phyloP scores from a whole-genome alignment of 2,888 invertebrate species.

The Phaedon cochleariae region DNA sequence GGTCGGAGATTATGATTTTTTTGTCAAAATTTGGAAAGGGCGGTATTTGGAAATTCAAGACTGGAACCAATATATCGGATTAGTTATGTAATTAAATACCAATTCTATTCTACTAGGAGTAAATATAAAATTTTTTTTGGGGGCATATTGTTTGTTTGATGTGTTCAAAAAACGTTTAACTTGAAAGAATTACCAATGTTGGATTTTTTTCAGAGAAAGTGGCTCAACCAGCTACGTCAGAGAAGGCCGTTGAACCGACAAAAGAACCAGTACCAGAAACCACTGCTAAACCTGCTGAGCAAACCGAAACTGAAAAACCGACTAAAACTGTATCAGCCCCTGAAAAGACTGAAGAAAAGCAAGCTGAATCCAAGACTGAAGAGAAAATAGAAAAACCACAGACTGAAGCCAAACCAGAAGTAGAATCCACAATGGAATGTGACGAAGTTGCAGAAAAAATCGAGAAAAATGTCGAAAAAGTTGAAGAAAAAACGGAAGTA shows the following conservation, averaged over 20 bases:
- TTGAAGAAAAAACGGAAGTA: background rate
- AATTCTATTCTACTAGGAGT: no score
- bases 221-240: background rate
- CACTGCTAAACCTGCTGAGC: conserved; percentile 1
- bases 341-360: conserved; percentile 19
- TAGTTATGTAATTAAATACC: no score
- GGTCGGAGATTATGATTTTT: no score
- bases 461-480: conserved; percentile 7
- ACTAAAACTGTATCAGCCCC: background rate
- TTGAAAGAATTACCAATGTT: background rate
- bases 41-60: no score
- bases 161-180: no score
- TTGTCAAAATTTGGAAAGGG: no score
- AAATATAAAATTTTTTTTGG: no score
- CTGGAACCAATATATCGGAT: no score
- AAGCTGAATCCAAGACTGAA: conserved; percentile 44
- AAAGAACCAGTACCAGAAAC: background rate
- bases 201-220: conserved; percentile 3
- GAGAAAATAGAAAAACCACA: conserved; percentile 30
- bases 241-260: background rate
- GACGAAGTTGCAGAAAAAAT: background rate
- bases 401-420: conserved; percentile 15
- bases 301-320: background rate
- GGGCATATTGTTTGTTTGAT: no score
- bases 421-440: conserved; percentile 17